Evolutionary conservation across 2,888 invertebrate species (phyloP).

Genomic region (Aspidiotus destructor): DNA sequence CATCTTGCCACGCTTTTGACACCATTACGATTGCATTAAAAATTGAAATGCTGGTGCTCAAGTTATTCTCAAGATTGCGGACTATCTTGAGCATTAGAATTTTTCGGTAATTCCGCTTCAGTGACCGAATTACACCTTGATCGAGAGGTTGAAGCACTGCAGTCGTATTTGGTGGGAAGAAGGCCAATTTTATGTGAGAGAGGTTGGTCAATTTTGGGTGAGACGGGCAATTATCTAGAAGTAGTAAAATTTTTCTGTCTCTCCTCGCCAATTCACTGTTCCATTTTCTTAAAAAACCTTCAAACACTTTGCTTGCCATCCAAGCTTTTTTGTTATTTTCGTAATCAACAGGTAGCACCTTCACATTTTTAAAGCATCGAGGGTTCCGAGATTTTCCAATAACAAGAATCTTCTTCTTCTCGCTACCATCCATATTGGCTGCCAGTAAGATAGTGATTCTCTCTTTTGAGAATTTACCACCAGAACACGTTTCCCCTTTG

Average conservation of each 20-base stretch:
- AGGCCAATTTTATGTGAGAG: constrained; percentile 15
- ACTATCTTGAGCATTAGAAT: constrained; percentile 25
- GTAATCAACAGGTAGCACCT: constrained; percentile 38
- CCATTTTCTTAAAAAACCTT: constrained; percentile 15
- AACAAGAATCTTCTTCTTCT: constrained; percentile 39
- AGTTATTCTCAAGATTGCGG: constrained; percentile 14
- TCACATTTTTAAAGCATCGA: constrained; percentile 38
- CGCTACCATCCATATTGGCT: constrained; percentile 32
- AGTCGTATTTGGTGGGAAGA: constrained; percentile 27
- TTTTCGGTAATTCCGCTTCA: constrained; percentile 26
- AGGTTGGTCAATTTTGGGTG: constrained; percentile 35
- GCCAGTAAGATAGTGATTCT: constrained; percentile 34
- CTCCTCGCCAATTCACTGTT: constrained; percentile 13
- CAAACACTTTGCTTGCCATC: constrained; percentile 29
- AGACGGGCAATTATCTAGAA: constrained; percentile 40
- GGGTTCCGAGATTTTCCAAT: constrained; percentile 41
- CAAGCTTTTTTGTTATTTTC: constrained; percentile 38
- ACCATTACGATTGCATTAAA: constrained; percentile 39
- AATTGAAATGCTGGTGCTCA: constrained; percentile 34
- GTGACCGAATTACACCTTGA: constrained; percentile 22
- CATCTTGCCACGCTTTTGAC: constrained; percentile 38
- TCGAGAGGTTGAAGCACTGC: constrained; percentile 26
- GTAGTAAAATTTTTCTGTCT: constrained; percentile 38
- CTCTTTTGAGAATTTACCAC: constrained; percentile 41
- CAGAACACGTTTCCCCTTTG: constrained; percentile 39